phyloP scores from a whole-genome alignment of 2,797 vertebrate genomes.

The Tinamus major region DNA sequence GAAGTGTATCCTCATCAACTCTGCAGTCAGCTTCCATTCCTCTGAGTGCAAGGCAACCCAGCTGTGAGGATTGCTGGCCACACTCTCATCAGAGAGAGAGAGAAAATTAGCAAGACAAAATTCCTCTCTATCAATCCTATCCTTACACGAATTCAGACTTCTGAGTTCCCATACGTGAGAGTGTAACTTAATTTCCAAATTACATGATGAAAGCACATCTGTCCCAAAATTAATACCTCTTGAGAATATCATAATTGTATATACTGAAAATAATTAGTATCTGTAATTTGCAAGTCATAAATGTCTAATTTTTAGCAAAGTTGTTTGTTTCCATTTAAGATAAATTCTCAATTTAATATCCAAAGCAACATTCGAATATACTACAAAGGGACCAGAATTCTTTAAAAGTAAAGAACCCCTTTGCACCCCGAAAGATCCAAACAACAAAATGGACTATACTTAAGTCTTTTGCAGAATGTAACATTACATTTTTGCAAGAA shows the following conservation, averaged over 20 bases:
- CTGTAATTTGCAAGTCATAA: constrained; percentile 79
- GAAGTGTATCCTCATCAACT: constrained; percentile 65
- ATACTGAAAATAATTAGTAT: constrained; percentile 79
- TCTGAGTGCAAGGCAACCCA: constrained; percentile 69
- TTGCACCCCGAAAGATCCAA: background rate
- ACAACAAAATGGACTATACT: background rate
- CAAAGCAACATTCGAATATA: constrained; percentile 56
- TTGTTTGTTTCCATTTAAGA: constrained; percentile 78
- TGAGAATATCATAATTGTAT: constrained; percentile 78
- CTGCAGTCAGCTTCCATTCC: constrained; percentile 59
- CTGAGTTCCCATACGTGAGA: constrained; percentile 74
- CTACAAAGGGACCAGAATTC: constrained; percentile 38
- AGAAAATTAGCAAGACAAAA: constrained; percentile 70
- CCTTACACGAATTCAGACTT: constrained; percentile 72
- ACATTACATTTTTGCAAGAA: background rate
- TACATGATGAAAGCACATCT: constrained; percentile 77
- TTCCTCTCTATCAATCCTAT: constrained; percentile 68
- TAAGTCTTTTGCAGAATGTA: background rate
- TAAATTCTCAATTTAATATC: constrained; percentile 77
- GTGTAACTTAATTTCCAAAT: constrained; percentile 77
- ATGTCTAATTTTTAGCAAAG: constrained; percentile 77
- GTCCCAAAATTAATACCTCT: constrained; percentile 78
- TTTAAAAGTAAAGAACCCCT: constrained; percentile 3
- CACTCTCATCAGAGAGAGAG: constrained; percentile 60
- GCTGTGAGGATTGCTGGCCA: constrained; percentile 74